Evolutionary conservation across 2,797 vertebrate species (phyloP).

Genomic region (Chloroceryle amazona): DNA sequence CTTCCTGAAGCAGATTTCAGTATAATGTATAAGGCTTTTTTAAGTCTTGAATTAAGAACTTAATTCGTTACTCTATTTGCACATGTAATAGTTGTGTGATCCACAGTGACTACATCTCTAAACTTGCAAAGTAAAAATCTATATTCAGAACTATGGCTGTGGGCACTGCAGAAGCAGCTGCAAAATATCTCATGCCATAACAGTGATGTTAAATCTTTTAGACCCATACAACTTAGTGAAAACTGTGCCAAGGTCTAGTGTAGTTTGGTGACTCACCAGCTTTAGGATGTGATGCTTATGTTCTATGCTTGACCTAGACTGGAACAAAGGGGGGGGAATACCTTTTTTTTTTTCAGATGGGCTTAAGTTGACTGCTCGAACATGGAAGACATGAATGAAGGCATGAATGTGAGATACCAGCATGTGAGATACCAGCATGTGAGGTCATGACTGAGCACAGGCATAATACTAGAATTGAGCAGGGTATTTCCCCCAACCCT

Average conservation of each 20-base stretch:
- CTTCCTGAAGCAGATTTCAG: neutral
- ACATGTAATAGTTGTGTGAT: neutral
- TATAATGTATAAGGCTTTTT: neutral
- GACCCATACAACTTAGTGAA: neutral
- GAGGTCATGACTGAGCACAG: neutral
- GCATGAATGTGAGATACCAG: neutral
- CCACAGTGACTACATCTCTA: neutral
- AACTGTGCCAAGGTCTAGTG: neutral
- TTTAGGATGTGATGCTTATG: neutral
- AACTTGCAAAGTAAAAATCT: neutral
- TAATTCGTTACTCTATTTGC: neutral
- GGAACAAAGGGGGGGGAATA: neutral
- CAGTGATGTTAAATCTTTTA: neutral
- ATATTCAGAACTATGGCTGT: neutral
- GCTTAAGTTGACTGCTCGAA: neutral
- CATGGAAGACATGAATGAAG: neutral
- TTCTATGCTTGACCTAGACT: neutral
- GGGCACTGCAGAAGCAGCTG: neutral
- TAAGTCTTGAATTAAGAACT: neutral
- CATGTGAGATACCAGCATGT: neutral
- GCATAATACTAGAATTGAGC: accelerated
- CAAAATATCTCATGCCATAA: neutral
- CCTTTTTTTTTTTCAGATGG: neutral
- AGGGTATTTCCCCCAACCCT: neutral
- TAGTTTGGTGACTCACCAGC: neutral